phyloP scores from a whole-genome alignment of 2,113 vertebrate species.

The Sorex araneus region DNA sequence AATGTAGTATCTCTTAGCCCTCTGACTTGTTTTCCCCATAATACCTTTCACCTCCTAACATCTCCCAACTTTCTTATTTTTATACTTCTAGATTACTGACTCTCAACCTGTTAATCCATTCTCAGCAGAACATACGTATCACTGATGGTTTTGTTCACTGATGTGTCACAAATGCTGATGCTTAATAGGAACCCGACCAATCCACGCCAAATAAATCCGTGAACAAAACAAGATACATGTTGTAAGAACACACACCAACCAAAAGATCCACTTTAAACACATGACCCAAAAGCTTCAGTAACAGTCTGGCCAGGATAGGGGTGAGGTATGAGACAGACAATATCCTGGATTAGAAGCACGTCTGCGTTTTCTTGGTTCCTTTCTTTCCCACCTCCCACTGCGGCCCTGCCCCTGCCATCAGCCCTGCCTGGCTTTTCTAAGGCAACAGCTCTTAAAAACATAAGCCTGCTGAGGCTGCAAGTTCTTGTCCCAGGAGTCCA shows the following conservation, averaged over 20 bases:
- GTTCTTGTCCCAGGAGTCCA: background rate
- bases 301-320: background rate
- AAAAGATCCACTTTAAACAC: slow-evolving; percentile 30
- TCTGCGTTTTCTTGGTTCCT: background rate
- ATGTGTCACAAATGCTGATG: background rate
- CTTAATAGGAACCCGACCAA: background rate
- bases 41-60: background rate
- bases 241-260: background rate
- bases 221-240: background rate
- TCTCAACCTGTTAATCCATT: background rate
- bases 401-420: background rate
- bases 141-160: slow-evolving; percentile 3
- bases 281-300: background rate
- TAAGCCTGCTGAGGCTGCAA: background rate
- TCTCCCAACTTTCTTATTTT: background rate
- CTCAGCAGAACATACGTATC: background rate
- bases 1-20: background rate
- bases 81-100: background rate
- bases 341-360: background rate
- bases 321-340: background rate
- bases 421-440: background rate
- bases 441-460: slow-evolving; percentile 24
- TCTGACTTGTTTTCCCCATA: slow-evolving; percentile 32
- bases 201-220: background rate
- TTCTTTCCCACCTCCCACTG: background rate